These are phyloP conservation scores for Drosophila incognita DNA, from an alignment of 2,888 invertebrate genomes.

Conservation along the genomic window DNA sequence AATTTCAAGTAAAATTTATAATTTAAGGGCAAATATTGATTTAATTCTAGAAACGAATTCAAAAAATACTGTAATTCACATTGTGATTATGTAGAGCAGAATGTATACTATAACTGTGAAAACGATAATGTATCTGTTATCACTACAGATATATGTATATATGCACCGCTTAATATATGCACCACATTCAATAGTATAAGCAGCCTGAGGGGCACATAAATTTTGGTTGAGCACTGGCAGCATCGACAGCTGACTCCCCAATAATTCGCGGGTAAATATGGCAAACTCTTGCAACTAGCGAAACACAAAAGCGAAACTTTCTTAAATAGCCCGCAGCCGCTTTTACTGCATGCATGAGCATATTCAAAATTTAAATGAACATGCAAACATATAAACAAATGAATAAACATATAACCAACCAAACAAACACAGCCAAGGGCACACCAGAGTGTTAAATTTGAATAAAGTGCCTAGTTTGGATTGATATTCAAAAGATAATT, in stretches of 20 bases:
- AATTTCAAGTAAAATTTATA: neutral
- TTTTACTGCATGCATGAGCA: constrained; percentile 37
- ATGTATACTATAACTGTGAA: neutral
- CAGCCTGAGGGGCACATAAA: constrained; percentile 53
- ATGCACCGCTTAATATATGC: constrained; percentile 42
- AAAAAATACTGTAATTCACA: neutral
- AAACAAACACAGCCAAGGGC: constrained; percentile 28
- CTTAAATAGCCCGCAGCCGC: constrained; percentile 59
- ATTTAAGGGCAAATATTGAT: neutral
- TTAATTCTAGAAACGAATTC: neutral
- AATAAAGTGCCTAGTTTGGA: constrained; percentile 2
- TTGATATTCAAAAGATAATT: constrained; percentile 34
- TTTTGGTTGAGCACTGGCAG: constrained; percentile 27
- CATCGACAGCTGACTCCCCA: constrained; percentile 31
- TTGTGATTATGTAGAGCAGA: neutral
- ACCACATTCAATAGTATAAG: constrained; percentile 48
- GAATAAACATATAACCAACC: constrained; percentile 28
- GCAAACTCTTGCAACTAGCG: constrained; percentile 47
- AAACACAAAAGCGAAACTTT: constrained; percentile 59
- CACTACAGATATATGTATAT: neutral
- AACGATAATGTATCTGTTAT: neutral
- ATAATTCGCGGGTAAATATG: constrained; percentile 35
- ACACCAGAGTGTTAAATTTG: neutral
- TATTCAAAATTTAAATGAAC: constrained; percentile 61
- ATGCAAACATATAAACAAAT: constrained; percentile 52